phyloP scores from a whole-genome alignment of 2,888 invertebrate species.

The Lithophane leautieri region DNA sequence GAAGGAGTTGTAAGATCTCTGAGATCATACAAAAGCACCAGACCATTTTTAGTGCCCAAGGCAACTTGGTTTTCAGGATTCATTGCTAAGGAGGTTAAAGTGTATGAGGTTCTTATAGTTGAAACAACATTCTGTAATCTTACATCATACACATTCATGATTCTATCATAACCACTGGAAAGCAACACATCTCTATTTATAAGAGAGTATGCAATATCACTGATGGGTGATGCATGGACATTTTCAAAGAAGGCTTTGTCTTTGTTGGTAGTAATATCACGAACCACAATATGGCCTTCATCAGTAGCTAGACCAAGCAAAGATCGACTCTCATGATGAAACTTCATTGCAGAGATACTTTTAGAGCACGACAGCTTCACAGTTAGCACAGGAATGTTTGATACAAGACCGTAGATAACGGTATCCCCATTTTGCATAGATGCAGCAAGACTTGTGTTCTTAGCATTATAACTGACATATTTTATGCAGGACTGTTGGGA shows the following conservation, averaged over 20 bases:
- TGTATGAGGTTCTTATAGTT: constrained; percentile 81
- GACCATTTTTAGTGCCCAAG: constrained; percentile 90
- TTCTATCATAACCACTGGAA: constrained; percentile 90
- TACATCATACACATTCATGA: constrained; percentile 90
- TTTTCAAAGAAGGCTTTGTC: constrained; percentile 87
- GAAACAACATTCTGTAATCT: constrained; percentile 86
- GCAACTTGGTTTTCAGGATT: constrained; percentile 88
- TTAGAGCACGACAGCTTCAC: constrained; percentile 84
- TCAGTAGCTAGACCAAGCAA: constrained; percentile 88
- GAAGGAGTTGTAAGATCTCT: constrained; percentile 87
- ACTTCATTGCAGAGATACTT: constrained; percentile 87
- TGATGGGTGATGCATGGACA: constrained; percentile 90
- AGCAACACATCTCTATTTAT: constrained; percentile 89
- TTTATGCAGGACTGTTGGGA: constrained; percentile 82
- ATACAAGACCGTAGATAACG: constrained; percentile 86
- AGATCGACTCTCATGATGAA: constrained; percentile 86
- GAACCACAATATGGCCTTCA: constrained; percentile 86
- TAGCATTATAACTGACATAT: constrained; percentile 86
- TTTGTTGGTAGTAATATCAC: constrained; percentile 86
- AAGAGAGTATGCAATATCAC: constrained; percentile 89
- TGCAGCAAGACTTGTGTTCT: constrained; percentile 87
- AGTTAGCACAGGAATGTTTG: constrained; percentile 86
- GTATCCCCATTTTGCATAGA: constrained; percentile 88
- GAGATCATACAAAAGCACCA: constrained; percentile 89
- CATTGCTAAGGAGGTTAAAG: constrained; percentile 83